Evolutionary conservation across 1,140 invertebrate species (phyloP).

Genomic region (Bombus waltoni): DNA sequence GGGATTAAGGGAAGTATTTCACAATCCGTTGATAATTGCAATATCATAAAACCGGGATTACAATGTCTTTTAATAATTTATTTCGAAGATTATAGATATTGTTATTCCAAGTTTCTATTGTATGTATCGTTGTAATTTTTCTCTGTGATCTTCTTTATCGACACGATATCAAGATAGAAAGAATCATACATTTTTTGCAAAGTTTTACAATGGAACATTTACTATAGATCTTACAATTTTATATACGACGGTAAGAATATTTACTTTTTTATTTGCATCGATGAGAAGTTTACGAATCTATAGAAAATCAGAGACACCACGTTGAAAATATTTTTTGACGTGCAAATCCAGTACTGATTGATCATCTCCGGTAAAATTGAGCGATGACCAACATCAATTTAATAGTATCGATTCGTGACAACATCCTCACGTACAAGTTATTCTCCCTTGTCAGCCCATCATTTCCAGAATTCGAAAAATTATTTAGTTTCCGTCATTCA

Average conservation of each 20-base stretch:
- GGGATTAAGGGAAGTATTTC: too few species aligned
- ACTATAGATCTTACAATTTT: neutral
- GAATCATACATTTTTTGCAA: too few species aligned
- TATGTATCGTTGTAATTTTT: too few species aligned
- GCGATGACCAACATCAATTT: constrained; percentile 6
- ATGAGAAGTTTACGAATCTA: neutral
- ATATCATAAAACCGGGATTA: too few species aligned
- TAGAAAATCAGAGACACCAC: neutral
- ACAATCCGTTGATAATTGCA: too few species aligned
- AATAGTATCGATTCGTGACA: neutral
- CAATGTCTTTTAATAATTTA: too few species aligned
- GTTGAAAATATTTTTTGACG: neutral
- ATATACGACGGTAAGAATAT: neutral
- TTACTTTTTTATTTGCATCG: neutral
- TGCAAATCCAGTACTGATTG: neutral
- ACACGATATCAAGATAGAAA: too few species aligned
- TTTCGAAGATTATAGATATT: too few species aligned
- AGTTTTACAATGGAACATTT: too few species aligned
- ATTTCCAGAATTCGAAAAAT: neutral
- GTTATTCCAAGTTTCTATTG: too few species aligned
- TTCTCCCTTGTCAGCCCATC: neutral
- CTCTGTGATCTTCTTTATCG: too few species aligned
- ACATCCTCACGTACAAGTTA: neutral
- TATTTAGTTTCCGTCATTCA: neutral
- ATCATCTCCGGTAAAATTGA: neutral